Base-by-base conservation (phyloP, 2,888 invertebrate genomes). In the Ochropleura plecta region DNA sequence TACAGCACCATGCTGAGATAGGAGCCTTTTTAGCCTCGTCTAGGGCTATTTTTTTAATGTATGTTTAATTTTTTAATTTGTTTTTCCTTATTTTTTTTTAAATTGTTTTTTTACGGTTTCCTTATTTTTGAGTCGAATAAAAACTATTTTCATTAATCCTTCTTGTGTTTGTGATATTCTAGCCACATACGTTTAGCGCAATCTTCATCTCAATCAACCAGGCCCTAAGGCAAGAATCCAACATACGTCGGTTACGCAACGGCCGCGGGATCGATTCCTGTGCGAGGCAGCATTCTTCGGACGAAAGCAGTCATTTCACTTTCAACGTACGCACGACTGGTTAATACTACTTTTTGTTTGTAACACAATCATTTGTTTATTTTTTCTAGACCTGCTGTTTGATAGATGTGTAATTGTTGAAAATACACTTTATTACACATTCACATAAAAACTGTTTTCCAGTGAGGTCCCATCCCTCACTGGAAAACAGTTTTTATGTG, bases 241-340 rank as follows among this genome's bases (percentile, higher is more conserved):
- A 70, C 63, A 76, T 40, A 82, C 84, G 86, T 83, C 86, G 86
- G 63, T 82, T 83, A 85, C 81, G 81, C 69, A 85, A 88, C 7
- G 3, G 78, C 82, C 79, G 78, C 83, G 82, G 91, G 90, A 89
- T 92, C 87, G 88, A 91, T 89, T 94, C 95, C 95, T 90, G 92
- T 76, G 71, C 79, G 55, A 83, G 81, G 84, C 89, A 86, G 88
- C 94, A 94, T 95, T 94, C 94, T 92, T 92, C 80, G 84, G 85
- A 93, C 86, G 94, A 94, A 95, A 95, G 95, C 83, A 77, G 88
- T 67, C 79, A 81, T 93, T 94, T 92, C 93, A 92, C 95, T 95
- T 93, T 94, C 92, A 70, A 82, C 83, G 81, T 92, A 93, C 93
- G 94, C 94, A 93, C 94, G 94, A 92, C 87, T 90, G 92, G 81